phyloP scores from a whole-genome alignment of 2,888 invertebrate genomes.

The Diarsia brunnea region DNA sequence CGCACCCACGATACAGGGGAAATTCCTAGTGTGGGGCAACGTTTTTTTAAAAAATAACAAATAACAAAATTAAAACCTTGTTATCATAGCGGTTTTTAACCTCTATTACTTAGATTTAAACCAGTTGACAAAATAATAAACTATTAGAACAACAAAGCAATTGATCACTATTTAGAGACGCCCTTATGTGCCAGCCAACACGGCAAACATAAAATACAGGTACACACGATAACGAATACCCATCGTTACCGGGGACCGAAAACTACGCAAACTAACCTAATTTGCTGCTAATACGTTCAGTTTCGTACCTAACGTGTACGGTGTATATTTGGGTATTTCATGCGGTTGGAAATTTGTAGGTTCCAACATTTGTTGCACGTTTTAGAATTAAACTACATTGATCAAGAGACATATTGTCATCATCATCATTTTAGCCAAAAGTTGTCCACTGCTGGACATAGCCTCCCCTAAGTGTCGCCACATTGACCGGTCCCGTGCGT shows the following conservation, averaged over 20 bases:
- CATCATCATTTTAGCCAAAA: no score
- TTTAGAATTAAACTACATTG: not conserved
- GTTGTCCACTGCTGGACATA: no score
- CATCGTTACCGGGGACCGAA: constrained; percentile 41
- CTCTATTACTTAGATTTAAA: not conserved
- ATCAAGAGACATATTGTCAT: no score
- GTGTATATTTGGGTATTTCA: not conserved
- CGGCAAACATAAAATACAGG: not conserved
- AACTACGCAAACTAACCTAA: constrained; percentile 51
- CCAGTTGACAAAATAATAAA: not conserved
- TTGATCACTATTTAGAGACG: not conserved
- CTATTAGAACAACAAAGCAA: constrained; percentile 11
- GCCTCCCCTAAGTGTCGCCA: no score
- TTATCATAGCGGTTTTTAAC: not conserved
- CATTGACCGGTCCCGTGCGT: no score
- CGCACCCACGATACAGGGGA: no score
- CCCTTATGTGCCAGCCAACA: constrained; percentile 3
- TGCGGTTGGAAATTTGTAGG: constrained; percentile 21
- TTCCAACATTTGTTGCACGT: constrained; percentile 12
- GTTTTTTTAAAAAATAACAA: no score
- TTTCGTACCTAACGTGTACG: constrained; percentile 13
- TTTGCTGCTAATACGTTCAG: constrained; percentile 41
- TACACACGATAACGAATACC: constrained; percentile 35
- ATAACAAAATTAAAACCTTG: not conserved
- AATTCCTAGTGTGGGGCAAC: no score